A percentile compares a stretch with the other conserved stretches of the same genome.
These are phyloP conservation scores for Rhyzopertha dominica DNA, from an alignment of 1,140 invertebrate genomes.

Conservation along the genomic window DNA sequence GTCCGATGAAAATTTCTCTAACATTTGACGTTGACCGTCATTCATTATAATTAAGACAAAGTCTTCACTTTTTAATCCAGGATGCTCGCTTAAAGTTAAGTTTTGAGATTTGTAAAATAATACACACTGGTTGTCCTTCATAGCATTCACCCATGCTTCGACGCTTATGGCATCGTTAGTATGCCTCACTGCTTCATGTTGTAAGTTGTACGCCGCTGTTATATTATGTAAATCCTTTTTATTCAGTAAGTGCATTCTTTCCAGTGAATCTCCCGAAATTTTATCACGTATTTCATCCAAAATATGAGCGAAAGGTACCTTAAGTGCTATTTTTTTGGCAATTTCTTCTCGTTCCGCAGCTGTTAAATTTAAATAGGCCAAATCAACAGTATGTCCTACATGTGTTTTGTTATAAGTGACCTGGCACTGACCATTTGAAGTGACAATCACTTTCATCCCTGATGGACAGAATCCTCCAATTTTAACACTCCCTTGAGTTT, in stretches of 20 bases:
- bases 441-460: background rate
- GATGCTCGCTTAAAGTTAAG: background rate
- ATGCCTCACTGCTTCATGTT: background rate
- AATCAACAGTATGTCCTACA: constrained; percentile 2
- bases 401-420: constrained; percentile 3
- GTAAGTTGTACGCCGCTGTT: background rate
- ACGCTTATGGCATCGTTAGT: constrained; percentile 8
- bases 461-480: constrained; percentile 4
- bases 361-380: background rate
- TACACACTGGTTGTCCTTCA: constrained; percentile 2
- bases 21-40: constrained; percentile 7
- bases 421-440: background rate
- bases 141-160: constrained; percentile 13
- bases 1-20: constrained; percentile 11
- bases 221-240: constrained; percentile 17
- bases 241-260: constrained; percentile 4
- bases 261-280: background rate
- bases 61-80: background rate
- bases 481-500: constrained; percentile 2
- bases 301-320: constrained; percentile 7
- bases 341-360: background rate
- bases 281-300: constrained; percentile 15
- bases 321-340: constrained; percentile 3
- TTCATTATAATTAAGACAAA: constrained; percentile 9
- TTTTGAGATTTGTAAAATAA: constrained; percentile 11